Base-by-base conservation (phyloP, 2,113 vertebrate species). In the Pyxicephalus adspersus region DNA sequence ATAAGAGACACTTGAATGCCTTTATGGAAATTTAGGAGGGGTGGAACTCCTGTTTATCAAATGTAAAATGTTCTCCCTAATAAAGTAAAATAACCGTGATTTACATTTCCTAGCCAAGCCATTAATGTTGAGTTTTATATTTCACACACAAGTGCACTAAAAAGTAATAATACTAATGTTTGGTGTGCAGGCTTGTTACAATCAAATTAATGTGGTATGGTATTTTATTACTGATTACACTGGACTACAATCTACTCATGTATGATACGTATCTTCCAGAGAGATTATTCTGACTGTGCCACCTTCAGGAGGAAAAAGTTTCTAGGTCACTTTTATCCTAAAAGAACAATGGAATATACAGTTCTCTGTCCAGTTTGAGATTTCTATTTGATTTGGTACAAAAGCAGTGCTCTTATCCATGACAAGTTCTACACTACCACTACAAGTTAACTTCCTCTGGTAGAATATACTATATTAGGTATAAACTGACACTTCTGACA, bases 281-380 rank as follows among this genome's bases (percentile, higher is more conserved):
- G 11, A 45, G 22, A 18, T 63, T 13, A 45, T 45, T 15, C 38
- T 77, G 22, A 55, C 15, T 20, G 7, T 8, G 17, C 26, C 26
- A 38, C 51, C 76, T 67, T 38, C 5, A 38, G 16, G 13, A 57
- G 29, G n/a, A 19, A 31, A 66, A 31, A 54, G 23, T 54, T 52
- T 77, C 3, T 51, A 77, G 38, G 75, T 50, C 58, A 64, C 19
- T 28, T 28, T 3, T 17, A 50, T 65, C 65, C 19, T 23, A 20
- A 19, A 23, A 76, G 23, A 61, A 17, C 13, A 52, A 76, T 55
- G n/a, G 50, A 52, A 65, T 31, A 77, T 26, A 17, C 20, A 66
- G 4, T 50, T 77, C 31, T 65, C 63, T 15, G 29, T 15, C 25
- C 55, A 64, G 20, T 7, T 20, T 65, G 50, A 51, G 63, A 54